Evolutionary conservation across 2,113 vertebrate species (phyloP).

Genomic region (Takifugu bimaculatus): DNA sequence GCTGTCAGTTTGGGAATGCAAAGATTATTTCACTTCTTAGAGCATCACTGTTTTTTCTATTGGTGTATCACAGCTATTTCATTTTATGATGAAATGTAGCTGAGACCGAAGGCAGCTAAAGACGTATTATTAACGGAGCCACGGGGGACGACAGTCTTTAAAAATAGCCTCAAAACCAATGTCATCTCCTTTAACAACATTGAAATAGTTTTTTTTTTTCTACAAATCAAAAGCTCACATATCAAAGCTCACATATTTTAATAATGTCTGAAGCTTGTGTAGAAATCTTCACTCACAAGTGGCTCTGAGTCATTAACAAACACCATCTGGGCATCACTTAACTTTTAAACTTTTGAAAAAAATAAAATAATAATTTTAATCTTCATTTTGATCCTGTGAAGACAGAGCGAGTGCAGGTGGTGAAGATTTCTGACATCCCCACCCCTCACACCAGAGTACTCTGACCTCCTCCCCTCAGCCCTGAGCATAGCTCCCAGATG

Average conservation of each 20-base stretch:
- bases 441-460: no score
- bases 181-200: slow-evolving; percentile 16
- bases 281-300: not conserved
- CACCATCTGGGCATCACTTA: slow-evolving; percentile 35
- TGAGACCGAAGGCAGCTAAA: not conserved
- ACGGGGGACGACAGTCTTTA: no score
- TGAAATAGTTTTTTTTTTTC: not conserved
- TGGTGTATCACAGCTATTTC: not conserved
- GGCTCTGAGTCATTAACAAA: slow-evolving; percentile 31
- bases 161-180: slow-evolving; percentile 9
- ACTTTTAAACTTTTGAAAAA: slow-evolving; percentile 36
- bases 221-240: not conserved
- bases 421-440: no score
- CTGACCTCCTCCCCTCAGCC: no score
- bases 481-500: no score
- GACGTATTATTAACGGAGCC: not conserved
- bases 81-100: no score
- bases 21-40: slow-evolving; percentile 10
- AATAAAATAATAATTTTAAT: not conserved
- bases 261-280: no score
- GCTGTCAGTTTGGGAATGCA: slow-evolving; percentile 42
- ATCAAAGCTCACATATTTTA: not conserved
- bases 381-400: no score
- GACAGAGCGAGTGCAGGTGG: no score
- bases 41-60: slow-evolving; percentile 14